These are phyloP conservation scores for Papilio machaon DNA, from an alignment of 1,140 invertebrate species.

Conservation along the genomic window DNA sequence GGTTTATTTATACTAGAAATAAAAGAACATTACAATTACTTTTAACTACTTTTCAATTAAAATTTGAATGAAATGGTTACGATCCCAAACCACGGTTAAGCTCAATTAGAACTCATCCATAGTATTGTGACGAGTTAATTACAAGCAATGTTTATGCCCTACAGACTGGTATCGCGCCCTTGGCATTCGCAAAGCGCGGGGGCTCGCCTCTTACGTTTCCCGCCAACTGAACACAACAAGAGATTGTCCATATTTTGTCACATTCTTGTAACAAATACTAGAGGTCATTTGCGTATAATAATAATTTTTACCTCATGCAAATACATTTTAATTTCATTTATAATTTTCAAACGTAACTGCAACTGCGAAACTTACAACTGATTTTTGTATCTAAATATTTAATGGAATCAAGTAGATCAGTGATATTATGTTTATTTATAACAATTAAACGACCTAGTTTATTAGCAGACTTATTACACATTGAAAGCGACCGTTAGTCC, in stretches of 20 bases:
- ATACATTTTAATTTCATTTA: neutral
- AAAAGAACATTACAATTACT: too few relatives aligned
- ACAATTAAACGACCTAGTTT: neutral
- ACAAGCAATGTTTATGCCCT: slow-evolving; percentile 45
- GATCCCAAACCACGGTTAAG: too few relatives aligned
- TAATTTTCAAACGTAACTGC: neutral
- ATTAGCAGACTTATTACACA: neutral
- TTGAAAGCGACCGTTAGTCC: neutral
- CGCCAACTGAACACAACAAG: slow-evolving; percentile 26
- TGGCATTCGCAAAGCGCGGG: slow-evolving; percentile 53
- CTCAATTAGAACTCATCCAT: neutral
- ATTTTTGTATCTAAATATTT: too few relatives aligned
- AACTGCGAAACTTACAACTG: neutral
- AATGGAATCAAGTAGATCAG: too few relatives aligned
- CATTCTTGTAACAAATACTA: neutral
- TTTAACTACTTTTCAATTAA: too few relatives aligned
- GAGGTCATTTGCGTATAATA: neutral
- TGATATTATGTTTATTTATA: neutral
- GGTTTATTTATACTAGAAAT: too few relatives aligned
- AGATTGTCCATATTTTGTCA: slow-evolving; percentile 13
- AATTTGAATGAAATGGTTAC: too few relatives aligned
- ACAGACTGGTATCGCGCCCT: slow-evolving; percentile 45
- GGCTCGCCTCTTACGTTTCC: slow-evolving; percentile 48
- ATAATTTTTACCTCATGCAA: neutral
- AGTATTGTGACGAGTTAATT: slow-evolving; percentile 41